Percentiles rank a stretch among this genome's conserved stretches.
Evolutionary conservation across 2,888 invertebrate species (phyloP).

Genomic region (Pedicia rivosa): DNA sequence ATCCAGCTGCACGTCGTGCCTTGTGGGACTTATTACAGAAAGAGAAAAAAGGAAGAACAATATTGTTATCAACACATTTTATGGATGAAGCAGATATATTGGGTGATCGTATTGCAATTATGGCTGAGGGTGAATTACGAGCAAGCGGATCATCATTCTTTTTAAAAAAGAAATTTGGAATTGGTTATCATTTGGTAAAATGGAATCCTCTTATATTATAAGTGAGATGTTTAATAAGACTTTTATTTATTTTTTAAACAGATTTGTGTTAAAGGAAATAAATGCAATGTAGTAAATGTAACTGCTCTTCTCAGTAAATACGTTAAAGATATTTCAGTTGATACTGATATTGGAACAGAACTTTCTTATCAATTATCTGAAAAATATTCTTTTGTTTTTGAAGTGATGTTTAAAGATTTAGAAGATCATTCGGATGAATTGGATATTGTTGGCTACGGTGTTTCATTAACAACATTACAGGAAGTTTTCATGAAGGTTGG

Average conservation of each 20-base stretch:
- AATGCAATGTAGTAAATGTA: conserved; percentile 34
- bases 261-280: conserved; percentile 34
- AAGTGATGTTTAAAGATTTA: conserved; percentile 48
- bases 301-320: conserved; percentile 43
- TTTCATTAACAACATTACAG: conserved; percentile 73
- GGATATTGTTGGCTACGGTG: conserved; percentile 61
- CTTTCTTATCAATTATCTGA: conserved; percentile 52
- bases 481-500: conserved; percentile 71
- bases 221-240: background rate
- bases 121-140: conserved; percentile 61
- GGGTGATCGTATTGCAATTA: conserved; percentile 71
- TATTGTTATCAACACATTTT: conserved; percentile 67
- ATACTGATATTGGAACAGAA: conserved; percentile 61
- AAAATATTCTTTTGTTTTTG: conserved; percentile 42
- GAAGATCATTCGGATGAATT: conserved; percentile 41
- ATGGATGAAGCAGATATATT: conserved; percentile 76
- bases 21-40: conserved; percentile 63
- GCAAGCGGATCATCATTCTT: conserved; percentile 65
- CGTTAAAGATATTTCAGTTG: conserved; percentile 46
- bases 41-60: conserved; percentile 53
- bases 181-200: conserved; percentile 56
- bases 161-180: conserved; percentile 68
- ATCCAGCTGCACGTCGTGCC: conserved; percentile 56
- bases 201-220: background rate
- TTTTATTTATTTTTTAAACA: conserved; percentile 10